Evolutionary conservation across 2,113 vertebrate species (phyloP), one percentile per base, ranked within the genome.

Genomic region (Pipra filicauda): DNA sequence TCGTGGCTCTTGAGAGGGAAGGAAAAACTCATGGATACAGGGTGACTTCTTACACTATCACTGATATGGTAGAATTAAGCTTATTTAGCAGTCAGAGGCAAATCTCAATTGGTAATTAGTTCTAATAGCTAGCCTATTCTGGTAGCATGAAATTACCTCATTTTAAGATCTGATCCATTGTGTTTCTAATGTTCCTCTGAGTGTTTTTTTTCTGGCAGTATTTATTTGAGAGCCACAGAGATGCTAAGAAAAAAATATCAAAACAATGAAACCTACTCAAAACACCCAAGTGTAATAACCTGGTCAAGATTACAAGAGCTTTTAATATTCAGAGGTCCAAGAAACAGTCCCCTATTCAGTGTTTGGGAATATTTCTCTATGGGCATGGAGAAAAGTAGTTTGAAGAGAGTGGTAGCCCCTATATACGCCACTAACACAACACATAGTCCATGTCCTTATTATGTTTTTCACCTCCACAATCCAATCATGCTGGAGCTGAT

Each of bases 1-100:
- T 52, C 12, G 17, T 18, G 22, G 6, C 12, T 41, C 17, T 30
- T 55, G 21, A 69, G 27, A 67, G 12, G 55, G 22, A 74, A 44
- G 48, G 12, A 77, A 70, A 31, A 11, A n/a, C 5, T 3, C 9
- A 9, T 15, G 15, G 4, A 9, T 58, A 49, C 7, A 23, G 0
- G 0, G 4, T 46, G 33, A 59, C 12, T 65, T 83, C 37, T 57
- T 77, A 39, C 12, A 23, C 12, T 20, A 16, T 13, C 1, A 1
- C 14, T 35, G 11, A 37, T 33, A 27, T 6, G 20, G 21, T 13
- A 71, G 13, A 72, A 55, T 66, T 41, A 48, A 51, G 5, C 2
- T 62, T 88, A 17, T 82, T 74, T 62, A 51, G 15, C 19, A 66
- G 10, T 48, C 55, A 82, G 28, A 85, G 55, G 12, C 15, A 78